Evolutionary conservation across 2,797 vertebrate genomes (phyloP).

Genomic region (Gouania willdenowi): DNA sequence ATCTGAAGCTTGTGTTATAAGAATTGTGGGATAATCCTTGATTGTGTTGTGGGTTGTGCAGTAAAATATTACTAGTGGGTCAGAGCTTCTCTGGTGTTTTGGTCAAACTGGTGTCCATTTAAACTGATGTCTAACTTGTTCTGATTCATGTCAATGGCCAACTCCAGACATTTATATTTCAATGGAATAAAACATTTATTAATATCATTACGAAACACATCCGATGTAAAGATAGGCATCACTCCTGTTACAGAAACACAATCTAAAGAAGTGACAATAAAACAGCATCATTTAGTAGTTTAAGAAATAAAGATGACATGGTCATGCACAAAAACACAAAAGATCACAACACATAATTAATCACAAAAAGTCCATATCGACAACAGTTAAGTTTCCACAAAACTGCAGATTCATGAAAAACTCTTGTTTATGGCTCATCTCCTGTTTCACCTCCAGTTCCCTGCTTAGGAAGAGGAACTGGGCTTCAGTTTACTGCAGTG

Average conservation of each 20-base stretch:
- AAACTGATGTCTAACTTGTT: too few species aligned
- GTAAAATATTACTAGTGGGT: too few species aligned
- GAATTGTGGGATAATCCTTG: too few species aligned
- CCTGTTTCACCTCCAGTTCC: conserved; percentile 25
- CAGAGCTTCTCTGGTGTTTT: too few species aligned
- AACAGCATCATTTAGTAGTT: conserved; percentile 17
- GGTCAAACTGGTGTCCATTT: too few species aligned
- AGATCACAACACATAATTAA: conserved; percentile 25
- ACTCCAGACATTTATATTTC: background rate
- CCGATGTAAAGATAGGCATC: conserved; percentile 27
- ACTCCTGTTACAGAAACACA: conserved; percentile 46
- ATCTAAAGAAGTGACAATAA: conserved; percentile 28
- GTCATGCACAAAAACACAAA: conserved; percentile 45
- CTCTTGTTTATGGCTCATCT: conserved; percentile 52
- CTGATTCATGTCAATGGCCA: too few species aligned
- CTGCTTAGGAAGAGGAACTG: conserved; percentile 9
- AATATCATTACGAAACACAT: conserved; percentile 36
- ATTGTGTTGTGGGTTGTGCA: too few species aligned
- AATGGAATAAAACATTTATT: conserved; percentile 48
- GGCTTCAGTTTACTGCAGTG: too few species aligned
- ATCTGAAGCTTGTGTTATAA: too few species aligned
- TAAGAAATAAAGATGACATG: conserved; percentile 23
- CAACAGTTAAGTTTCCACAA: conserved; percentile 1
- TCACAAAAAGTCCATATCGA: conserved; percentile 15
- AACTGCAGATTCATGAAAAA: conserved; percentile 14